Conservation (phyloP, 2,888 invertebrate genomes). For the Pheosia tremula region DNA sequence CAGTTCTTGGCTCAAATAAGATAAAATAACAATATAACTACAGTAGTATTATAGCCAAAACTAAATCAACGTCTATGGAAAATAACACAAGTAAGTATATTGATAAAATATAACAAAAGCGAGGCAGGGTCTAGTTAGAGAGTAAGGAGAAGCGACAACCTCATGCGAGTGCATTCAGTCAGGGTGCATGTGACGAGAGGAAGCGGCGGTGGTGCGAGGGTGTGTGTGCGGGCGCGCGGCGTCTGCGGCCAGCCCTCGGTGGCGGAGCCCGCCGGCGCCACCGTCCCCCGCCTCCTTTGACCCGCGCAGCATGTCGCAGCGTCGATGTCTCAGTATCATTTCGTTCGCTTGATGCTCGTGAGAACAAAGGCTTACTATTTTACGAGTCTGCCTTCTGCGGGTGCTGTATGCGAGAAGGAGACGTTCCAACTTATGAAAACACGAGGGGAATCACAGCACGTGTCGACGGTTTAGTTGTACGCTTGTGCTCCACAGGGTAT, state of each 20-base stretch:
- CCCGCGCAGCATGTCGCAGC: conserved; percentile 73
- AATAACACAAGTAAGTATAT: conserved; percentile 16
- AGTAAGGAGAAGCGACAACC: conserved; percentile 31
- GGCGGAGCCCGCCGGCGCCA: conserved; percentile 63
- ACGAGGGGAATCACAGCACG: conserved; percentile 77
- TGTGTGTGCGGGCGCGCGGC: conserved; percentile 66
- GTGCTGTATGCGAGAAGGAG: conserved; percentile 94
- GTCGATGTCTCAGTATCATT: conserved; percentile 79
- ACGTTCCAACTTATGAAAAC: conserved; percentile 85
- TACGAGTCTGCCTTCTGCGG: conserved; percentile 90
- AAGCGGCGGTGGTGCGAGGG: conserved; percentile 62
- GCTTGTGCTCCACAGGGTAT: conserved; percentile 76
- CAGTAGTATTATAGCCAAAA: conserved; percentile 16
- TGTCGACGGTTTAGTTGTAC: conserved; percentile 73
- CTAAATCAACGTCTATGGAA: background rate
- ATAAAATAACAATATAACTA: conserved; percentile 74
- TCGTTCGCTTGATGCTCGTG: conserved; percentile 83
- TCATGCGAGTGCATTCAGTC: conserved; percentile 32
- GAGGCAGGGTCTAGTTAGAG: conserved; percentile 9
- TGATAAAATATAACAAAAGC: conserved; percentile 11
- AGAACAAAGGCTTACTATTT: conserved; percentile 83
- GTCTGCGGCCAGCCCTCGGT: conserved; percentile 68
- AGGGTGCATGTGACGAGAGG: conserved; percentile 37
- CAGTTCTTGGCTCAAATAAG: conserved; percentile 49
- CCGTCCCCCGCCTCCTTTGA: conserved; percentile 81